Conservation (phyloP, 2,113 vertebrate species). For the Dicaeum eximium region DNA sequence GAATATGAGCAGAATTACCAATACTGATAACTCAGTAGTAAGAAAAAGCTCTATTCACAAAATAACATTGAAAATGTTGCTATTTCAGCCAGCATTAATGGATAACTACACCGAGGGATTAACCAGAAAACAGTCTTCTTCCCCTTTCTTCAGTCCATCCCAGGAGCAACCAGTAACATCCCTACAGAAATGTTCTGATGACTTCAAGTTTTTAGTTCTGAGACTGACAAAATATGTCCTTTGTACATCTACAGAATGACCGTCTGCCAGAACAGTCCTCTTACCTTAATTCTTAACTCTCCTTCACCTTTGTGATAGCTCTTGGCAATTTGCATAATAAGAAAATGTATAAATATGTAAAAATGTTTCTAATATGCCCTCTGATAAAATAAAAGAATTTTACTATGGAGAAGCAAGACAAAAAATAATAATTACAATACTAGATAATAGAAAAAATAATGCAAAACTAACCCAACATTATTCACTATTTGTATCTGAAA, state of each 20-base stretch:
- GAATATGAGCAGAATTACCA: neutral
- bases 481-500: neutral
- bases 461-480: neutral
- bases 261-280: neutral
- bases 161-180: neutral
- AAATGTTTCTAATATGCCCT: constrained; percentile 60
- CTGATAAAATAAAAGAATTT: constrained; percentile 62
- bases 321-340: constrained; percentile 56
- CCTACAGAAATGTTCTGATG: neutral
- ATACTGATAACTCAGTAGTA: neutral
- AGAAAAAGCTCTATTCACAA: neutral
- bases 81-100: neutral
- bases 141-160: neutral
- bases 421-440: constrained; percentile 46
- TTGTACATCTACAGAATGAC: neutral
- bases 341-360: constrained; percentile 67
- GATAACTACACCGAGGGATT: neutral
- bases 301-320: constrained; percentile 58
- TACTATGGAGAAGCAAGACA: constrained; percentile 20
- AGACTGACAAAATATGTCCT: constrained; percentile 3
- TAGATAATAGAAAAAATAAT: neutral
- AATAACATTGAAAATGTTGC: neutral
- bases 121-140: neutral
- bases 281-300: constrained; percentile 53
- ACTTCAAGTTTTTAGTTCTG: constrained; percentile 1